Base-by-base conservation (phyloP, 2,888 invertebrate genomes). In the Drosophila pseudotalamancana region DNA sequence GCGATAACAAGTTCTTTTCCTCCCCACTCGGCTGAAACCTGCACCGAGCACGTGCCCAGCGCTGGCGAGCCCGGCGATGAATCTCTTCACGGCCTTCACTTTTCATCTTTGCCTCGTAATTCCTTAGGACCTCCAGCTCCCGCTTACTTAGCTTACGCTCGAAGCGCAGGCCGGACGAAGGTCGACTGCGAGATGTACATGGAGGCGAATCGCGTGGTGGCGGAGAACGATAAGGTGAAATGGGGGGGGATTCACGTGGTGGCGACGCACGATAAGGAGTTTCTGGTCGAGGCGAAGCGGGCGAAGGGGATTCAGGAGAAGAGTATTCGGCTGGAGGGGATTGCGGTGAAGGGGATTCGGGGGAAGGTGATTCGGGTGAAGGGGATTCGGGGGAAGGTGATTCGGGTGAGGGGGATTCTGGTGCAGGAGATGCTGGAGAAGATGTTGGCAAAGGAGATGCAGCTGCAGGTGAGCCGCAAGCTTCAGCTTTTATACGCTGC, bases 1-100 rank as follows among this genome's bases (percentile, higher is more conserved):
- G 29, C 1, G 2, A 8, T 4, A 60, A 23, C 49, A 54, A 14
- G 25, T 19, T 18, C 3, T 12, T n/a, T 14, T 70, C 71, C 27
- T 42, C 32, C 5, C 29, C 18, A 5, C 29, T 19, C 11, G 37
- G 37, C 4, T 29, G 18, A 14, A 19, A 19, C 9, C 12, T 11
- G 27, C 35, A 11, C 6, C 49, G 37, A 9, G 37, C 27, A 2
- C 49, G 37, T 11, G 37, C 18, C 49, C 49, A 49, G 3, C 49
- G 49, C 1, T 49, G 19, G 1, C 49, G 8, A 2, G 49, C 49
- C 2, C 27, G 27, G 19, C 49, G 49, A 19, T 19, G 12, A 11
- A 27, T 37, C 27, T 49, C 49, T 1, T 18, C 49, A 19, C 49
- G 37, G 14, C 37, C 27, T 14, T 27, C 37, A 1, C 19, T 49